Evolutionary conservation across 2,113 vertebrate species (phyloP), one percentile per base, ranked within the genome.

Genomic region (Antechinus flavipes): DNA sequence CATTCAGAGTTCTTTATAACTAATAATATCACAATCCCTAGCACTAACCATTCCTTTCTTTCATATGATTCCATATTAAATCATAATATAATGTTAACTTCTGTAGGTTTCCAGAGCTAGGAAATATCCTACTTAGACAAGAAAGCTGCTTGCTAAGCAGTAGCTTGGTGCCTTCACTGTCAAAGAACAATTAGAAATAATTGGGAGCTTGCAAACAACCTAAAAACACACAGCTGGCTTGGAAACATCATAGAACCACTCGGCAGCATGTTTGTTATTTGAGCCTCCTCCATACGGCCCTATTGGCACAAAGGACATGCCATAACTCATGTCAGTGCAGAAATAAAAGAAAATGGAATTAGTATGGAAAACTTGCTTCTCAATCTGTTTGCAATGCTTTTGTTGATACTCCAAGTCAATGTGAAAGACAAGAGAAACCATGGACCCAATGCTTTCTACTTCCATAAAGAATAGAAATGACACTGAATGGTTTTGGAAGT

Each of bases 151-250:
- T 68, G n/a, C n/a, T 22, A 27, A 52, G 42, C 30, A 92, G 54
- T 58, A 89, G 58, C 22, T 49, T 55, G 46, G 27, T 54, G 42
- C 50, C 50, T 50, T 92, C 42, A 76, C 35, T 90, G 30, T 54
- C 46, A 54, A 54, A 30, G 89, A 94, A 27, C 30, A 92, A 54
- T 54, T 54, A 90, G 26, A 94, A 94, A 55, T 92, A 94, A 92
- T 52, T 92, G 55, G 89, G 26, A 54, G 93, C 25, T 53, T 35
- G 25, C 47, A 58, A 53, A 58, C 49, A 89, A 55, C 26, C n/a
- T 12, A n/a, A 50, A 91, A 54, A 35, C 26, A 46, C 84, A 30
- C 90, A 52, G 47, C 54, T 91, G 54, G 47, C 49, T 89, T 53
- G 68, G 46, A 89, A 91, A 50, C 55, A 56, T 58, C 53, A 76